Base-by-base conservation (phyloP, 2,113 vertebrate genomes). In the Nestor notabilis region DNA sequence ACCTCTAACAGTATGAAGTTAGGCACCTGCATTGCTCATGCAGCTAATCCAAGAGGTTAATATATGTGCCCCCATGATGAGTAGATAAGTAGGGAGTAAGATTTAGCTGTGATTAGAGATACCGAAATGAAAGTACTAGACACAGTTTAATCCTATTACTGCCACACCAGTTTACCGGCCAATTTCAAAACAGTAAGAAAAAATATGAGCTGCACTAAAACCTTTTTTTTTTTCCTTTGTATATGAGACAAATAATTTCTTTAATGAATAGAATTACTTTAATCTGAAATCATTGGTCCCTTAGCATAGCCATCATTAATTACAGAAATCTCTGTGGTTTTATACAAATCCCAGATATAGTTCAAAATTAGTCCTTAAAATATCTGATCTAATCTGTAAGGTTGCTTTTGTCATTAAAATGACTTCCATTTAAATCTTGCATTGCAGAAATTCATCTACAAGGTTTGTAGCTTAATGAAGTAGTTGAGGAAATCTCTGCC, bases 351-450 rank as follows among this genome's bases (percentile, higher is more conserved):
- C 37, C 33, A 60, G 44, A 87, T 89, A 39, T 28, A 76, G 37
- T 55, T 95, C 61, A 86, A 52, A 89, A 69, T 61, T 25, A 72
- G 27, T 71, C 52, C 24, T 91, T 76, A 58, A 84, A 70, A 52
- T 74, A 69, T 18, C n/a, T 35, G 37, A 65, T 63, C 55, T 28
- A 41, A 80, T 92, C 60, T 81, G 1, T n/a, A 76, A 80, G 37
- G 56, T 77, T 78, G 23, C 43, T 88, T 85, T 76, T 94, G 83
- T 87, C 37, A 56, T 93, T 88, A 47, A 92, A 94, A 83, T 93
- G 4, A 41, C 27, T 95, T 74, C 33, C 21, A 35, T 92, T 95
- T 89, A 77, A 95, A 80, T 44, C 13, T 24, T 31, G 21, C n/a
- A 15, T 91, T 87, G 63, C 31, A 94, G 68, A 83, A 95, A 83